Base-by-base conservation (phyloP, 2,888 invertebrate species). In the Dioctria linearis region DNA sequence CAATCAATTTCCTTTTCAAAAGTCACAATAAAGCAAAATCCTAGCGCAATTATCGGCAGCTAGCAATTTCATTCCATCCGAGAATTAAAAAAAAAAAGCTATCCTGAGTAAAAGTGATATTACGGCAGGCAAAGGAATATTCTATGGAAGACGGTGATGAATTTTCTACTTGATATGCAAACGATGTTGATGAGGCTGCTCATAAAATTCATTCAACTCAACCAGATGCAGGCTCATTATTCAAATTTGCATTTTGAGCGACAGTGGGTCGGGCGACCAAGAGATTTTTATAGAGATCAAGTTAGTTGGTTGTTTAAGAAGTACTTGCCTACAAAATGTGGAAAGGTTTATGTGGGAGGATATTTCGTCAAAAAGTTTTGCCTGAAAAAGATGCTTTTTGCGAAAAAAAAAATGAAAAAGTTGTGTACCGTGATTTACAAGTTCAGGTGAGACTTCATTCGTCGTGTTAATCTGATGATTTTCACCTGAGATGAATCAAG, bases 111-210 rank as follows among this genome's bases (percentile, higher is more conserved):
- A 25, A 54, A 54, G 4, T 3, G 54, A 4, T 54, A n/a, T 54
- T 8, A 11, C 25, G 11, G n/a, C 9, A 49, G 43, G 8, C 3
- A 67, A 46, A 3, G 49, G 9, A 25, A 25, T 25, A 25, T 25
- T 25, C 25, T 25, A 2, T 13, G 37, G 69, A 9, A 3, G 51
- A 49, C 39, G 13, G 51, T 69, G 69, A 69, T 69, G 51, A 46
- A 69, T 69, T 54, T 54, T 54, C 54, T 43, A 51, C 69, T 69
- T 69, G 51, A 69, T 69, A 69, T 69, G 69, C 69, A 69, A 69
- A 69, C 69, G 69, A 69, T 69, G 69, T 69, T 69, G 69, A 69
- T 51, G 69, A 51, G 69, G 51, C 51, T 37, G 51, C 51, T 51
- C 51, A 51, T 51, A 37, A 69, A 69, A 69, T 69, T 69, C 69